Evolutionary conservation across 2,888 invertebrate species (phyloP), one percentile per base, ranked within the genome.

Genomic region (Mesoligia furuncula): DNA sequence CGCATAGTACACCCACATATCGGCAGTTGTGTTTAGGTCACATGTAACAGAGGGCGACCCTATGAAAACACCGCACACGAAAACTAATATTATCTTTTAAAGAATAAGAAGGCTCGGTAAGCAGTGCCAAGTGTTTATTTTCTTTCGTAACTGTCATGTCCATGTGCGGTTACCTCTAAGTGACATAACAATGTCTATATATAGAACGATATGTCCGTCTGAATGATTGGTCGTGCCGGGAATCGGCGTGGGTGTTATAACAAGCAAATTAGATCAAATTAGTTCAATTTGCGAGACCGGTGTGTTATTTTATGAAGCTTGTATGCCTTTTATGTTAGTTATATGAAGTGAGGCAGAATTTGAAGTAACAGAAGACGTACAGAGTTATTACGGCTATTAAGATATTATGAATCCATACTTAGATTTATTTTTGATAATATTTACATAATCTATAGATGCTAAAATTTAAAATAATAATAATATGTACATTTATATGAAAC

Each of bases 261-360:
- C 91, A 91, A 92, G 93, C 88, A 93, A 93, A 94, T 94, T 93
- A 93, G 90, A 91, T 89, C 87, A 75, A 93, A 93, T 94, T 94
- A 93, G 91, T 88, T 84, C 92, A 92, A 93, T 92, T 94, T 91
- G 91, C 90, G 82, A 86, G 79, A 77, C 75, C 67, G 65, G 75
- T 69, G 57, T 74, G 78, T 59, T 83, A 64, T 71, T 42, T 59
- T 79, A 31, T 68, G 61, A 15, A 73, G 59, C 68, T 69, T 61
- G 64, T 75, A 45, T 45, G 61, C 15, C 27, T 70, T 51, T 17
- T 61, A 72, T 27, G 39, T 59, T 64, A 20, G 2, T 24, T 71
- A 31, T 51, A 27, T 31, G 51, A 24, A 59, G n/a, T 17, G 1
- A 54, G 5, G 6, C 39, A 61, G 51, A 59, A 59, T 48, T 69